Conservation (phyloP, 92 coral and sea anemone genomes). For the Paragorgia papillata region DNA sequence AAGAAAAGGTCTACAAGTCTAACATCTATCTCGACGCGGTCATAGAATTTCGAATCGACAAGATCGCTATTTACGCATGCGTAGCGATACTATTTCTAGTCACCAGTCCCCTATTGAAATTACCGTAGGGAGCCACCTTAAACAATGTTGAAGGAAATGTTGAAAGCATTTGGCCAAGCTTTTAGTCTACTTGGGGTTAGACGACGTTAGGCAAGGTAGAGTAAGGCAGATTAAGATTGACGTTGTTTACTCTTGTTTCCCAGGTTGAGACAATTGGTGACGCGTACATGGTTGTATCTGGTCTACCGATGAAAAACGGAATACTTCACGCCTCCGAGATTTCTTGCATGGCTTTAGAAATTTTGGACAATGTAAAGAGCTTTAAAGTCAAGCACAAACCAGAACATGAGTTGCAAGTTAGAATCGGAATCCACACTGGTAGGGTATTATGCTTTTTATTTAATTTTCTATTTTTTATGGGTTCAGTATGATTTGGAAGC, state of each 20-base stretch:
- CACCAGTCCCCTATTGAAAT: too few species aligned
- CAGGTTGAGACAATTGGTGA: slow-evolving; percentile 91
- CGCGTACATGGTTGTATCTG: slow-evolving; percentile 96
- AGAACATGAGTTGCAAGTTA: slow-evolving; percentile 70
- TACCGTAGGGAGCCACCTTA: too few species aligned
- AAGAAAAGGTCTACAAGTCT: too few species aligned
- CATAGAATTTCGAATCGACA: too few species aligned
- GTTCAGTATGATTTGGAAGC: too few species aligned
- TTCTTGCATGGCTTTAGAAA: slow-evolving; percentile 82
- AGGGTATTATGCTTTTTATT: not conserved
- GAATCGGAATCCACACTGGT: slow-evolving; percentile 94
- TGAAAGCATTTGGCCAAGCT: too few species aligned
- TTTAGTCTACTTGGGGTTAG: too few species aligned
- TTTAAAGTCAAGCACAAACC: slow-evolving; percentile 79
- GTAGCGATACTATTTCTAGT: too few species aligned
- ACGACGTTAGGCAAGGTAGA: too few species aligned
- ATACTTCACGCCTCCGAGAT: slow-evolving; percentile 86
- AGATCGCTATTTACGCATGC: too few species aligned
- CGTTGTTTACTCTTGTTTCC: not conserved
- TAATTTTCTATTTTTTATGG: not conserved
- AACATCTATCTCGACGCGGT: too few species aligned
- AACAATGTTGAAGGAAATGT: too few species aligned
- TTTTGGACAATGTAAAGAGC: slow-evolving; percentile 58
- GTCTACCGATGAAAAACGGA: slow-evolving; percentile 90
- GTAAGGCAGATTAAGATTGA: not conserved